Conservation (phyloP, 1,140 invertebrate species). For the Zelostemma sp. region DNA sequence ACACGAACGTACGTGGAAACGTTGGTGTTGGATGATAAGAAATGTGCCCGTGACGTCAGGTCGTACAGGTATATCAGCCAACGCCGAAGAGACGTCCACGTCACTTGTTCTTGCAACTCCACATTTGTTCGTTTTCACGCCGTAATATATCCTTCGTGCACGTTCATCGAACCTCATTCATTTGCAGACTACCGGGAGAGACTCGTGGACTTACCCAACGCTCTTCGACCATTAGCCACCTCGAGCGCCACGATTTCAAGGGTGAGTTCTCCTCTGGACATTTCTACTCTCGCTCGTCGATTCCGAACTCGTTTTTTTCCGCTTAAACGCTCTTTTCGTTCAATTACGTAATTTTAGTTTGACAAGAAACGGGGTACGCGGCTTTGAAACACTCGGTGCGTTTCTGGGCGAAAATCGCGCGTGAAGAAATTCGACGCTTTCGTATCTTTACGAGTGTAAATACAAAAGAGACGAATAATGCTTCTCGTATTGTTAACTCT, state of each 20-base stretch:
- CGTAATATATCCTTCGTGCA: background rate
- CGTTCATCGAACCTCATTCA: conserved; percentile 8
- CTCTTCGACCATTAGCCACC: background rate
- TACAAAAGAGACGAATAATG: conserved; percentile 50
- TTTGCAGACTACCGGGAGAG: background rate
- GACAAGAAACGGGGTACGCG: background rate
- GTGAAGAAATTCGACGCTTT: conserved; percentile 46
- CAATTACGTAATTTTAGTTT: background rate
- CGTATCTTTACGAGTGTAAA: conserved; percentile 61
- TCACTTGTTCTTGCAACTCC: conserved; percentile 64
- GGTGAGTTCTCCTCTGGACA: background rate
- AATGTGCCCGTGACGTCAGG: conserved; percentile 67
- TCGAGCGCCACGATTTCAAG: background rate
- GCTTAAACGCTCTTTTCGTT: too few relatives aligned
- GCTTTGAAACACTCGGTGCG: background rate
- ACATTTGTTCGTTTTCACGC: conserved; percentile 50
- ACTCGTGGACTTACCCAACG: background rate
- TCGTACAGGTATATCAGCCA: conserved; percentile 68
- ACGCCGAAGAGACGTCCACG: conserved; percentile 60
- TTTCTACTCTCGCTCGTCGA: too few relatives aligned
- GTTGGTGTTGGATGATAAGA: conserved; percentile 60
- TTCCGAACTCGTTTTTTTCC: too few relatives aligned
- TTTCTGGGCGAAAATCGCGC: background rate
- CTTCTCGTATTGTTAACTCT: conserved; percentile 23
- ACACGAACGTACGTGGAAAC: conserved; percentile 17